Conservation (phyloP, 2,888 invertebrate genomes). For the Gari tellinella region DNA sequence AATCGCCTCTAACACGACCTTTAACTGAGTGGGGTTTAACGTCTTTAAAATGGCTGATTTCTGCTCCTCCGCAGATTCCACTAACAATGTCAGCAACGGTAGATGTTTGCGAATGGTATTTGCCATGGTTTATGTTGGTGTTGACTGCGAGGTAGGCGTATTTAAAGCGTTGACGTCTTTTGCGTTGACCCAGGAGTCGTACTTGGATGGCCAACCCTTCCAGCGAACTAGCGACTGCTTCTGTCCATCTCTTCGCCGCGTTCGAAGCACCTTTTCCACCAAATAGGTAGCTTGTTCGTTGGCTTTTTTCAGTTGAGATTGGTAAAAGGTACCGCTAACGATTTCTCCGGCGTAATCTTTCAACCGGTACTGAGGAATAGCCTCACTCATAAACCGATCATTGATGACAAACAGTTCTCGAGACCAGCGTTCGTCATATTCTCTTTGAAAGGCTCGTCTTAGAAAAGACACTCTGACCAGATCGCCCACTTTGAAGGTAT, state of each 20-base stretch:
- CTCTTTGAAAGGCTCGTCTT: constrained; percentile 25
- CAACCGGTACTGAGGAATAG: constrained; percentile 26
- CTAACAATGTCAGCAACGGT: constrained; percentile 26
- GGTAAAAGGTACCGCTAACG: constrained; percentile 15
- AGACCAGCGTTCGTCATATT: constrained; percentile 13
- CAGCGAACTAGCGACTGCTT: constrained; percentile 36
- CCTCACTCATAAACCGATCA: constrained; percentile 30
- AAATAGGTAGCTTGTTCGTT: constrained; percentile 13
- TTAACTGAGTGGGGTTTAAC: constrained; percentile 19
- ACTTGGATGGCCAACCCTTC: constrained; percentile 38
- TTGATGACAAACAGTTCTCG: constrained; percentile 34
- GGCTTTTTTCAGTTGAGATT: constrained; percentile 38
- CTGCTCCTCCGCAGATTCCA: constrained; percentile 16
- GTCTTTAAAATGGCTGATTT: constrained; percentile 27
- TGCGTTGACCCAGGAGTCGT: constrained; percentile 37
- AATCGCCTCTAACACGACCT: constrained; percentile 36
- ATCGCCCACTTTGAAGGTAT: constrained; percentile 34
- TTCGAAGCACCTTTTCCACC: constrained; percentile 19
- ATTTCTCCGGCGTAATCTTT: constrained; percentile 20
- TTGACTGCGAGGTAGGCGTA: not conserved
- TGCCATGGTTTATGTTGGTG: constrained; percentile 15
- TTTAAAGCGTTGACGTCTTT: constrained; percentile 21
- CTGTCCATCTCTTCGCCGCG: constrained; percentile 7
- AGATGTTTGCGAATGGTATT: constrained; percentile 25
- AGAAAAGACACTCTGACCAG: constrained; percentile 34